Conservation (phyloP, 2,888 invertebrate genomes). For the Rhorus exstirpatorius region DNA sequence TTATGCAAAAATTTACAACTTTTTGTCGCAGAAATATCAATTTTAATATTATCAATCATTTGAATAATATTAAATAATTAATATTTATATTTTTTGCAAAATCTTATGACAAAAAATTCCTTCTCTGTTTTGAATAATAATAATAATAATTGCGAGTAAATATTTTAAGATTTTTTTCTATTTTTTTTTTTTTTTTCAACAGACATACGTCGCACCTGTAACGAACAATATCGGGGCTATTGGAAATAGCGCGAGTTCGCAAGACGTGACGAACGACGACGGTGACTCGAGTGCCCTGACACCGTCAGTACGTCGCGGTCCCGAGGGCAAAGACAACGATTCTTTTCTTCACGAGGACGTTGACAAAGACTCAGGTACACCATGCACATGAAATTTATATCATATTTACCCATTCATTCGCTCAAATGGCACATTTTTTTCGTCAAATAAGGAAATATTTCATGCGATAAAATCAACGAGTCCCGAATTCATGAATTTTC, state of each 20-base stretch:
- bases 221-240: slow-evolving; percentile 75
- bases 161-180: background rate
- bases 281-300: slow-evolving; percentile 80
- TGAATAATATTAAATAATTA: too few species aligned
- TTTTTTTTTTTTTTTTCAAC: slow-evolving; percentile 22
- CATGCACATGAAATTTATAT: slow-evolving; percentile 74
- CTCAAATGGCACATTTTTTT: too few species aligned
- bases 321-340: slow-evolving; percentile 94
- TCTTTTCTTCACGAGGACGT: slow-evolving; percentile 88
- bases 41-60: too few species aligned
- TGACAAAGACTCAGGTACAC: slow-evolving; percentile 87
- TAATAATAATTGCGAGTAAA: background rate
- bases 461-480: too few species aligned
- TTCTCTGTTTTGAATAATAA: too few species aligned
- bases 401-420: slow-evolving; percentile 66
- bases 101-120: too few species aligned
- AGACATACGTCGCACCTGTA: slow-evolving; percentile 80
- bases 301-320: slow-evolving; percentile 89
- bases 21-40: too few species aligned
- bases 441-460: too few species aligned
- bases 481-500: background rate
- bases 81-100: too few species aligned
- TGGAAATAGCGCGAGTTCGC: slow-evolving; percentile 78
- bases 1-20: too few species aligned
- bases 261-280: slow-evolving; percentile 77